These are phyloP conservation scores for Chloroceryle aenea DNA, from an alignment of 2,113 vertebrate genomes.

Conservation along the genomic window DNA sequence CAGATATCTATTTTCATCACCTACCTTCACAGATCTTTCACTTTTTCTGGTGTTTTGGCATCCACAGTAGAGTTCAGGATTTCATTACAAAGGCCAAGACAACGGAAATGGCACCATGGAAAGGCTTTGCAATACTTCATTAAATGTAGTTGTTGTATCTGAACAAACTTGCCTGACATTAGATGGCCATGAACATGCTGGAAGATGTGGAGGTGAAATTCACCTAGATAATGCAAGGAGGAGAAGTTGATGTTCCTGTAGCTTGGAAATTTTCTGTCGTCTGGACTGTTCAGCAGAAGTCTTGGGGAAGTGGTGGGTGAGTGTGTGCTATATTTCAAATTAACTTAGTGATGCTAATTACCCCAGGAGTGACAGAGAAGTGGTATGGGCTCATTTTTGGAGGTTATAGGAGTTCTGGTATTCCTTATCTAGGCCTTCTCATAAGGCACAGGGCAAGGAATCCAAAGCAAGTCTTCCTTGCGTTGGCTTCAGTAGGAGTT, in stretches of 20 bases:
- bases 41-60: neutral
- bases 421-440: neutral
- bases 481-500: neutral
- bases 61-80: neutral
- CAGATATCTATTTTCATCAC: neutral
- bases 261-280: neutral
- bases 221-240: neutral
- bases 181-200: neutral
- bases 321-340: neutral
- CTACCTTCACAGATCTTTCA: neutral
- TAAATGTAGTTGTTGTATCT: neutral
- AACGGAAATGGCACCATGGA: neutral
- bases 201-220: neutral
- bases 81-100: neutral
- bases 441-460: neutral
- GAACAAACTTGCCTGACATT: neutral
- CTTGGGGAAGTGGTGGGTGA: neutral
- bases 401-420: neutral
- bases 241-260: neutral
- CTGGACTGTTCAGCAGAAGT: neutral
- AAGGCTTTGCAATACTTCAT: neutral
- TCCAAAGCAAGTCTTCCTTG: neutral
- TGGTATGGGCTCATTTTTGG: neutral
- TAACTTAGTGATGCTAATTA: neutral
- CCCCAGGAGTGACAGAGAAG: neutral